Evolutionary conservation across 2,797 vertebrate species (phyloP).

Genomic region (Sebastes vulpes): DNA sequence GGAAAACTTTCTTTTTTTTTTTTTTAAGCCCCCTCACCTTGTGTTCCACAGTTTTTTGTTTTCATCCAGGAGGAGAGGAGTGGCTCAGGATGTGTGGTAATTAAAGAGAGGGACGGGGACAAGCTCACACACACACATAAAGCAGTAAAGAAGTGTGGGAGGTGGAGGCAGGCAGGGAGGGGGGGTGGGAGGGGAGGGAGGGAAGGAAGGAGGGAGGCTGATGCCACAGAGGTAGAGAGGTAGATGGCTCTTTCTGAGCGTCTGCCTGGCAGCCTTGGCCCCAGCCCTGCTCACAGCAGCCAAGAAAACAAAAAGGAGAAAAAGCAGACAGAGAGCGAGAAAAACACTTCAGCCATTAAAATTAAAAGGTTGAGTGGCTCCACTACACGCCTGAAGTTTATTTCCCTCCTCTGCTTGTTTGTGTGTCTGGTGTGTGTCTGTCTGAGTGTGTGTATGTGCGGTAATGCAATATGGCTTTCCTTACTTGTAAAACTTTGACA

Average conservation of each 20-base stretch:
- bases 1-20: slow-evolving; percentile 34
- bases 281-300: slow-evolving; percentile 71
- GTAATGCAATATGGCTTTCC: slow-evolving; percentile 2
- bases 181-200: background rate
- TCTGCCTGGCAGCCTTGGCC: slow-evolving; percentile 86
- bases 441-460: slow-evolving; percentile 35
- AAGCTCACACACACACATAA: slow-evolving; percentile 52
- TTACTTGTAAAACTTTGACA: slow-evolving; percentile 1
- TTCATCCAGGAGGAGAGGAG: slow-evolving; percentile 46
- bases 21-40: background rate
- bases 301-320: slow-evolving; percentile 81
- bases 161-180: background rate
- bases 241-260: slow-evolving; percentile 72
- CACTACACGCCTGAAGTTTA: slow-evolving; percentile 73
- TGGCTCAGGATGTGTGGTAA: slow-evolving; percentile 62
- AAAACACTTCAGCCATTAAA: slow-evolving; percentile 84
- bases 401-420: slow-evolving; percentile 47
- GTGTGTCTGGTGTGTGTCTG: slow-evolving; percentile 53
- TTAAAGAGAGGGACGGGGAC: slow-evolving; percentile 65
- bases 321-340: slow-evolving; percentile 63
- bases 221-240: slow-evolving; percentile 82
- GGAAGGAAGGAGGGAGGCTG: slow-evolving; percentile 14
- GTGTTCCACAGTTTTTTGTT: slow-evolving; percentile 30
- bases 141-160: slow-evolving; percentile 44
- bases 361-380: slow-evolving; percentile 84